Conservation (phyloP, 2,113 vertebrate species). For the Lepisosteus oculatus region DNA sequence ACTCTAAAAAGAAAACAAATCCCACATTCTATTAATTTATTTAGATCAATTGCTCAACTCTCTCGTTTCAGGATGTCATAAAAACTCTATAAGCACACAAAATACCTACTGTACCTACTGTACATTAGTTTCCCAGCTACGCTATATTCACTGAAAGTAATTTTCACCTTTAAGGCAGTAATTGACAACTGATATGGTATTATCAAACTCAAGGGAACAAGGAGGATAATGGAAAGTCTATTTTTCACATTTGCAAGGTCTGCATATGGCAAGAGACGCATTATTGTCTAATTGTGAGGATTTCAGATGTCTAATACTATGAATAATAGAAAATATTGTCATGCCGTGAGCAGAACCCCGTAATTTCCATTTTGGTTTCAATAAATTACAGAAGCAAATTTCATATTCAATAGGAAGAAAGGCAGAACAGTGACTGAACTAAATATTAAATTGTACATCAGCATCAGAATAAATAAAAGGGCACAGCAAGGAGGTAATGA, state of each 20-base stretch:
- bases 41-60: background rate
- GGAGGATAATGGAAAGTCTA: background rate
- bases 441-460: too few relatives aligned
- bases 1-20: background rate
- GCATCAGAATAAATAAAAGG: too few relatives aligned
- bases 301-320: background rate
- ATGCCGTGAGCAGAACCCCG: too few relatives aligned
- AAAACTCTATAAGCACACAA: background rate
- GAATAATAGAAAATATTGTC: too few relatives aligned
- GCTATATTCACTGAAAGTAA: background rate
- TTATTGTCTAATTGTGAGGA: constrained; percentile 3
- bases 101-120: background rate
- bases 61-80: background rate
- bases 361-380: too few relatives aligned
- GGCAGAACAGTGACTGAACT: too few relatives aligned
- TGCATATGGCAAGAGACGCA: background rate
- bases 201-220: constrained; percentile 1
- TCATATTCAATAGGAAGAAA: too few relatives aligned
- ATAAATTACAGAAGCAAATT: too few relatives aligned
- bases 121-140: background rate
- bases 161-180: background rate
- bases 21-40: background rate
- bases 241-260: background rate
- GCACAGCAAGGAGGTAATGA: too few relatives aligned
- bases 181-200: background rate